Conservation (phyloP, 2,888 invertebrate species). For the Philhelius pedissequus region DNA sequence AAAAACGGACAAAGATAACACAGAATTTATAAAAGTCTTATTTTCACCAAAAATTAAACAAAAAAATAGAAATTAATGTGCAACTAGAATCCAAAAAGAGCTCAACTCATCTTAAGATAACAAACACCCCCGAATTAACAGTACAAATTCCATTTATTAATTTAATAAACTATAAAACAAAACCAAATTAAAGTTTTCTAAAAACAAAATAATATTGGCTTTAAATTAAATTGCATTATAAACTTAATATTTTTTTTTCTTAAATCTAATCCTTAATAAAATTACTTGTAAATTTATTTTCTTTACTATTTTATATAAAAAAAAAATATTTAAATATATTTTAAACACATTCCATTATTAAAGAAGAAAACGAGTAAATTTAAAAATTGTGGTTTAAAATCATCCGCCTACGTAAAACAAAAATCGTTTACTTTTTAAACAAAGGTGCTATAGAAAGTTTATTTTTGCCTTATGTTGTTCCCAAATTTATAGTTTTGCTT, state of each 20-base stretch:
- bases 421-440: conserved; percentile 69
- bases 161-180: conserved; percentile 60
- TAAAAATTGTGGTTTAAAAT: conserved; percentile 46
- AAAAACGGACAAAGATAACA: conserved; percentile 38
- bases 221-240: conserved; percentile 55
- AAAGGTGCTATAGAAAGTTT: conserved; percentile 77
- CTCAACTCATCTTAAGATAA: conserved; percentile 53
- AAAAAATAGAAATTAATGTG: conserved; percentile 53
- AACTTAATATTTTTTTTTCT: conserved; percentile 39
- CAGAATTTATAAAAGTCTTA: conserved; percentile 52
- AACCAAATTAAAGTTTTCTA: conserved; percentile 61
- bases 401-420: conserved; percentile 64
- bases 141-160: conserved; percentile 65
- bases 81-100: conserved; percentile 60
- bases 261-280: conserved; percentile 44
- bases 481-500: conserved; percentile 55
- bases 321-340: conserved; percentile 61
- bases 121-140: conserved; percentile 66
- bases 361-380: conserved; percentile 59
- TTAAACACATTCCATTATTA: conserved; percentile 68
- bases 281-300: conserved; percentile 52
- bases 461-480: conserved; percentile 71
- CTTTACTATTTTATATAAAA: conserved; percentile 45
- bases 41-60: conserved; percentile 57
- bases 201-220: conserved; percentile 60